These are phyloP conservation scores for Agapostemon virescens DNA, from an alignment of 2,888 invertebrate species.

Conservation along the genomic window DNA sequence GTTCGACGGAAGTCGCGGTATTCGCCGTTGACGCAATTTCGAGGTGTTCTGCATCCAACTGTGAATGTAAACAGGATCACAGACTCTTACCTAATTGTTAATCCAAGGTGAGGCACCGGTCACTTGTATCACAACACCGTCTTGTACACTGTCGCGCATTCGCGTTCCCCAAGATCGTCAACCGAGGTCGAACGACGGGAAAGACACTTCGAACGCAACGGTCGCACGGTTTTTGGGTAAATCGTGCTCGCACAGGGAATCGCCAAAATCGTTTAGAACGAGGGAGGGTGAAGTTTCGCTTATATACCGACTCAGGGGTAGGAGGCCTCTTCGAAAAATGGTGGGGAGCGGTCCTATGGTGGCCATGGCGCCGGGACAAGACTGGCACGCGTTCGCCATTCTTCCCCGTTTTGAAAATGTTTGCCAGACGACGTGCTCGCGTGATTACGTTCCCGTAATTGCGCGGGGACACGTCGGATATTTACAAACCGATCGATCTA, in stretches of 20 bases:
- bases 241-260: constrained; percentile 25
- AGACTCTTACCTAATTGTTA: constrained; percentile 63
- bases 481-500: no score
- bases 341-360: constrained; percentile 59
- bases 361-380: constrained; percentile 54
- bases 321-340: constrained; percentile 62
- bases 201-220: background rate
- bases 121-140: constrained; percentile 69
- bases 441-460: no score
- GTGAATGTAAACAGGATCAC: constrained; percentile 9
- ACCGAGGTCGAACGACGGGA: no score
- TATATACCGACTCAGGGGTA: constrained; percentile 68
- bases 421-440: background rate
- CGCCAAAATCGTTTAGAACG: constrained; percentile 63
- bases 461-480: no score
- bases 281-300: constrained; percentile 61
- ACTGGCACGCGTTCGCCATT: constrained; percentile 65
- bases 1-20: background rate
- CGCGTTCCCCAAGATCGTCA: background rate
- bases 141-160: constrained; percentile 9
- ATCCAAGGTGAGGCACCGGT: constrained; percentile 65
- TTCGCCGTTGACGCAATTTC: constrained; percentile 15
- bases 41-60: background rate
- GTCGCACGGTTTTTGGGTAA: background rate
- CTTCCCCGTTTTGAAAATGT: constrained; percentile 41